Evolutionary conservation across 2,113 vertebrate genomes (phyloP).

Genomic region (Climacteris rufus): DNA sequence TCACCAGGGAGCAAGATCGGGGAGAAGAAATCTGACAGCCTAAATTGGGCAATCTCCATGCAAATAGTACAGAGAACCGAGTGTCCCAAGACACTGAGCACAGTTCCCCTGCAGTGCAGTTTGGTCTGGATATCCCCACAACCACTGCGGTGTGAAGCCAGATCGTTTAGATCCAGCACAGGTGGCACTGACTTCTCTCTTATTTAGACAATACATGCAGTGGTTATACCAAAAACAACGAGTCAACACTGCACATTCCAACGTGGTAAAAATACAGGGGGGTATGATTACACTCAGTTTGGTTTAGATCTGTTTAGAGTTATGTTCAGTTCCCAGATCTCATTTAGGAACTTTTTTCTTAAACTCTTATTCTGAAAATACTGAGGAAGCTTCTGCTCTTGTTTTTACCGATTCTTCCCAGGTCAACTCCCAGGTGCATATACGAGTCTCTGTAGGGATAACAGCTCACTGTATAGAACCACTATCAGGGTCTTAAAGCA

Average conservation of each 20-base stretch:
- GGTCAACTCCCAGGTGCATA: background rate
- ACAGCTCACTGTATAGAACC: background rate
- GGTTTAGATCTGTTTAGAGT: background rate
- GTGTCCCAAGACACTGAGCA: background rate
- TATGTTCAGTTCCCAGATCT: background rate
- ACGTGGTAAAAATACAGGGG: background rate
- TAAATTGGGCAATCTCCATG: background rate
- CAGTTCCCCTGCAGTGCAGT: background rate
- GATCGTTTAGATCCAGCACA: background rate
- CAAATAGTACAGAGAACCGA: background rate
- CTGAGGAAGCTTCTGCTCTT: background rate
- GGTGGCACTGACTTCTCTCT: background rate
- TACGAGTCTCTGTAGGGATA: background rate
- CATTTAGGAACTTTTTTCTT: background rate
- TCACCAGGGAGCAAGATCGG: background rate
- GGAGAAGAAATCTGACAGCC: background rate
- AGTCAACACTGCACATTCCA: background rate
- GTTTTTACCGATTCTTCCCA: background rate
- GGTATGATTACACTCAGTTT: background rate
- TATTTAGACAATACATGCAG: background rate
- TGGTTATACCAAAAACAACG: background rate
- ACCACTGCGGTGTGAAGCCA: background rate
- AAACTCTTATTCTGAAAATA: background rate
- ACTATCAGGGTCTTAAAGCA: background rate
- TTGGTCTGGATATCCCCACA: background rate